phyloP scores from a whole-genome alignment of 1,140 invertebrate species.

The Tyrophagus putrescentiae region DNA sequence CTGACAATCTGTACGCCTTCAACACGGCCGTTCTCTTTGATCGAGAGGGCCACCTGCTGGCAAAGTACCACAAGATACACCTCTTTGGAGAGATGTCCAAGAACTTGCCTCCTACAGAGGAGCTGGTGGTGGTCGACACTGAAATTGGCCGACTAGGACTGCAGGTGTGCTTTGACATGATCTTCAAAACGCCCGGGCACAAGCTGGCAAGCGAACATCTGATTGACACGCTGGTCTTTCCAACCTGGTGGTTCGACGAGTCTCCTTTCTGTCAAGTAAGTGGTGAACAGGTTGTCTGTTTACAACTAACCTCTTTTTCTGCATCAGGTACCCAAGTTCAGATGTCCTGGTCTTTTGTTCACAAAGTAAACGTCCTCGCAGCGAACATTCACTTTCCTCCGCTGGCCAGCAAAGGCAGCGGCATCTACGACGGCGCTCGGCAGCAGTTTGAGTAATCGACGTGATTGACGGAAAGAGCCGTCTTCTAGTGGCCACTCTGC shows the following conservation, averaged over 20 bases:
- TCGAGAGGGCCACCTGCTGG: slow-evolving; percentile 41
- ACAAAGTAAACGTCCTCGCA: slow-evolving; percentile 42
- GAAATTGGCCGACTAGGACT: slow-evolving; percentile 46
- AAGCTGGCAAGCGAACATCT: slow-evolving; percentile 36
- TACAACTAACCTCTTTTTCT: too few species aligned
- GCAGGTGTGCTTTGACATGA: slow-evolving; percentile 57
- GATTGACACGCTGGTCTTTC: slow-evolving; percentile 51
- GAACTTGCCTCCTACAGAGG: slow-evolving; percentile 37
- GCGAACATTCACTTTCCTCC: slow-evolving; percentile 43
- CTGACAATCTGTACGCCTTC: slow-evolving; percentile 40
- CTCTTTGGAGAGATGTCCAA: slow-evolving; percentile 44
- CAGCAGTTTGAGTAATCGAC: not conserved
- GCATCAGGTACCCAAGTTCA: slow-evolving; percentile 40
- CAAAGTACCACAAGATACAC: slow-evolving; percentile 59
- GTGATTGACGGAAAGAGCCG: not conserved
- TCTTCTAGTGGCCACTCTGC: slow-evolving; percentile 1
- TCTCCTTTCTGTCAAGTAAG: too few species aligned
- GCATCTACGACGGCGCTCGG: slow-evolving; percentile 24
- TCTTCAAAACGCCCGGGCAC: slow-evolving; percentile 46
- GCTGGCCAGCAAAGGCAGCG: slow-evolving; percentile 24
- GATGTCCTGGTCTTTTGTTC: slow-evolving; percentile 39
- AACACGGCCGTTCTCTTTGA: slow-evolving; percentile 63
- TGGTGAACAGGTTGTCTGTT: too few species aligned
- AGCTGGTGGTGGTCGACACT: slow-evolving; percentile 44
- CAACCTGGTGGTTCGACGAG: slow-evolving; percentile 56